These are phyloP conservation scores for Acanthiza pusilla DNA, from an alignment of 2,797 vertebrate genomes.

Conservation along the genomic window DNA sequence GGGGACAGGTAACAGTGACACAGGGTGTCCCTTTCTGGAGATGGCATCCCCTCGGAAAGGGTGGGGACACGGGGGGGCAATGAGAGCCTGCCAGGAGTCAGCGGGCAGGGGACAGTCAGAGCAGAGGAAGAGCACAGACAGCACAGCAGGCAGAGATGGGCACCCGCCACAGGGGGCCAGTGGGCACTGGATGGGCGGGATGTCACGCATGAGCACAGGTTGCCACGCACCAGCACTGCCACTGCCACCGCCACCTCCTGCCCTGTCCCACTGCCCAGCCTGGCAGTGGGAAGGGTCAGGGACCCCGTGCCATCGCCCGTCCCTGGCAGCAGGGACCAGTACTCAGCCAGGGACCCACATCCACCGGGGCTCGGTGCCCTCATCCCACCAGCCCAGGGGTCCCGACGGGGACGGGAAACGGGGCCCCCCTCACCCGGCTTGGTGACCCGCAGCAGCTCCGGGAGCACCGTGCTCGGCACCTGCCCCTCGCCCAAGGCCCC, in stretches of 20 bases:
- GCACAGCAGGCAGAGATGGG: too few species aligned
- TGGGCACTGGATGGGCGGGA: neutral
- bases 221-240: neutral
- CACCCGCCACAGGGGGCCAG: too few species aligned
- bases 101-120: neutral
- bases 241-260: neutral
- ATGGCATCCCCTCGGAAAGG: neutral
- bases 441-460: conserved; percentile 79
- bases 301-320: accelerated
- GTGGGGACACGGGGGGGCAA: neutral
- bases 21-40: accelerated
- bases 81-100: neutral
- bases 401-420: neutral
- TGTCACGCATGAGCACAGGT: neutral
- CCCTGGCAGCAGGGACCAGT: neutral
- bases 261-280: neutral
- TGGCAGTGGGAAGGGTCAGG: neutral
- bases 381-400: neutral
- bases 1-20: accelerated
- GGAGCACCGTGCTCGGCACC: conserved; percentile 71
- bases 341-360: neutral
- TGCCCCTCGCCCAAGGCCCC: conserved; percentile 84
- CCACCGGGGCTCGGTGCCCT: neutral
- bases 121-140: neutral
- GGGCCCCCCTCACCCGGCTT: conserved; percentile 77